These are phyloP conservation scores for Helicoverpa assulta DNA, from an alignment of 2,888 invertebrate genomes.

Conservation along the genomic window DNA sequence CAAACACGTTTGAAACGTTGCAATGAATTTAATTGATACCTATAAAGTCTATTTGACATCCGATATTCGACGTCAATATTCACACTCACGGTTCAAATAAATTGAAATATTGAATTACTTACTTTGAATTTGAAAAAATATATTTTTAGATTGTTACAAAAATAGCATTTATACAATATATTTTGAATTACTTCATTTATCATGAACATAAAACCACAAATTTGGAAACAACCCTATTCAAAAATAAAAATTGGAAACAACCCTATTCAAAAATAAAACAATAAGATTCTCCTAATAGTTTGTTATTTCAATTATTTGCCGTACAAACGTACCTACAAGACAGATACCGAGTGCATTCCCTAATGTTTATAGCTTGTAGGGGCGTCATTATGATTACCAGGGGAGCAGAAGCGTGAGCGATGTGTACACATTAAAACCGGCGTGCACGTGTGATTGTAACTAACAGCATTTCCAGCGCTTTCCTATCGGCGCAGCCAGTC, in stretches of 20 bases:
- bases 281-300: neutral
- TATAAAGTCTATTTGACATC: slow-evolving; percentile 17
- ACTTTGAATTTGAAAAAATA: too few relatives aligned
- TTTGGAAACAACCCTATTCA: too few relatives aligned
- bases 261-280: slow-evolving; percentile 4
- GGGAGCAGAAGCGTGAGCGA: slow-evolving; percentile 11
- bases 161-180: too few relatives aligned
- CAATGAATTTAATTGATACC: slow-evolving; percentile 1
- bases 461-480: slow-evolving; percentile 68
- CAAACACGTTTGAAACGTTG: slow-evolving; percentile 9
- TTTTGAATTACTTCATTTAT: too few relatives aligned
- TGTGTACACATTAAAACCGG: slow-evolving; percentile 31
- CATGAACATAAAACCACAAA: too few relatives aligned
- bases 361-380: slow-evolving; percentile 9
- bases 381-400: slow-evolving; percentile 24
- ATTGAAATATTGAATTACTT: slow-evolving; percentile 20
- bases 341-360: slow-evolving; percentile 9
- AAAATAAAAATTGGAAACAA: too few relatives aligned
- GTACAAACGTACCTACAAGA: neutral
- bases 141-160: too few relatives aligned
- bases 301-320: neutral
- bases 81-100: slow-evolving; percentile 11
- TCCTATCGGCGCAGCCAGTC: slow-evolving; percentile 65
- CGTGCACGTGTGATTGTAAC: slow-evolving; percentile 59
- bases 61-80: slow-evolving; percentile 21